phyloP scores from a whole-genome alignment of 2,888 invertebrate species.

The Pyrrhia umbra region DNA sequence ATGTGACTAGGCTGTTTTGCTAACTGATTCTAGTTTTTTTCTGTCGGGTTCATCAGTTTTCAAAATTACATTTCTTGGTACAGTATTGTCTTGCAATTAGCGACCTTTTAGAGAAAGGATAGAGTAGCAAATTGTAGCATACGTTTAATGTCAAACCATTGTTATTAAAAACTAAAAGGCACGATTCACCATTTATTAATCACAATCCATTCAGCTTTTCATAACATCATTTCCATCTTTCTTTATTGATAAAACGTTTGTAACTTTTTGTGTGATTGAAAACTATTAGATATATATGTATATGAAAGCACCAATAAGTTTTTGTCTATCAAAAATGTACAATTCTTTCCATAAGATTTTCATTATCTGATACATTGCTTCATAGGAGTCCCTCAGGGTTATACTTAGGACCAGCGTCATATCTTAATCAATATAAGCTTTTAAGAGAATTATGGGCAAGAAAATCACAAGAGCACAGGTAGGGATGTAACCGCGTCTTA shows the following conservation, averaged over 20 bases:
- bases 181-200: too few relatives aligned
- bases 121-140: not conserved
- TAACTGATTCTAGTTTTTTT: not conserved
- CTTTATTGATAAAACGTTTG: not conserved
- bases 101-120: not conserved
- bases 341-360: not conserved
- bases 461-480: slow-evolving; percentile 47
- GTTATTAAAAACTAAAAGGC: not conserved
- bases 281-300: not conserved
- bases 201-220: not conserved
- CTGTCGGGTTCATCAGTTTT: not conserved
- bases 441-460: slow-evolving; percentile 5
- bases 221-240: too few relatives aligned
- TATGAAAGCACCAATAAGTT: not conserved
- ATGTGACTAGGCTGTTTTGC: not conserved
- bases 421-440: not conserved
- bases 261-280: not conserved
- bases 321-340: not conserved
- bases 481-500: slow-evolving; percentile 39
- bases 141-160: not conserved
- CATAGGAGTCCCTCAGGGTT: not conserved
- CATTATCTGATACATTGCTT: too few relatives aligned
- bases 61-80: not conserved
- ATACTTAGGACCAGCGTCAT: not conserved
- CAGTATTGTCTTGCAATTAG: not conserved